A percentile compares a stretch with the other conserved stretches of the same genome.
Conservation (phyloP, 2,797 vertebrate genomes). For the Tapirus indicus region DNA sequence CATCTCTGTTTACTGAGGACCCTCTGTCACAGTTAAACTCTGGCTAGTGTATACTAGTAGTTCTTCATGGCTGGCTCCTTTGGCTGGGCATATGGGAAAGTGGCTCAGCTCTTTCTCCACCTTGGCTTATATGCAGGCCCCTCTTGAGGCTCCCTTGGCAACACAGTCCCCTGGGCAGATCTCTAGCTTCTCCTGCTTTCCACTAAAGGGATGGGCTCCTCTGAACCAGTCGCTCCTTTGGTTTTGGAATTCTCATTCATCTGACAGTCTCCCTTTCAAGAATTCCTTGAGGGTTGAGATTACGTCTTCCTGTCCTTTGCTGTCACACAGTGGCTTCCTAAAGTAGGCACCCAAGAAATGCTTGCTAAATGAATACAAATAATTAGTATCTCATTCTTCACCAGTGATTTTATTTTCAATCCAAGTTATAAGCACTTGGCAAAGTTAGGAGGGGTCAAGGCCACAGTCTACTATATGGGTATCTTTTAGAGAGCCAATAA, state of each 20-base stretch:
- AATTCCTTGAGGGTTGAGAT: background rate
- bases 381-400: background rate
- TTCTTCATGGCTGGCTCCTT: background rate
- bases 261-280: background rate
- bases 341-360: background rate
- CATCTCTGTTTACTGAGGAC: background rate
- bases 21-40: background rate
- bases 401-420: background rate
- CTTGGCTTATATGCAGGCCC: background rate
- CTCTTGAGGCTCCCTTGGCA: background rate
- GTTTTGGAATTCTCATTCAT: background rate
- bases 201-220: fast-evolving
- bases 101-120: background rate
- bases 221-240: background rate
- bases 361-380: background rate
- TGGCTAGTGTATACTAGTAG: background rate
- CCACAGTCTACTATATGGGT: background rate
- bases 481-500: background rate
- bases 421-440: background rate
- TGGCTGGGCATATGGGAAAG: background rate
- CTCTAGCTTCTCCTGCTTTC: background rate
- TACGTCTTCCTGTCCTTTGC: background rate
- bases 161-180: background rate
- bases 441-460: background rate
- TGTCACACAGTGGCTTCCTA: background rate